Conservation (phyloP, 2,888 invertebrate species). For the Sarcophaga subvicina region DNA sequence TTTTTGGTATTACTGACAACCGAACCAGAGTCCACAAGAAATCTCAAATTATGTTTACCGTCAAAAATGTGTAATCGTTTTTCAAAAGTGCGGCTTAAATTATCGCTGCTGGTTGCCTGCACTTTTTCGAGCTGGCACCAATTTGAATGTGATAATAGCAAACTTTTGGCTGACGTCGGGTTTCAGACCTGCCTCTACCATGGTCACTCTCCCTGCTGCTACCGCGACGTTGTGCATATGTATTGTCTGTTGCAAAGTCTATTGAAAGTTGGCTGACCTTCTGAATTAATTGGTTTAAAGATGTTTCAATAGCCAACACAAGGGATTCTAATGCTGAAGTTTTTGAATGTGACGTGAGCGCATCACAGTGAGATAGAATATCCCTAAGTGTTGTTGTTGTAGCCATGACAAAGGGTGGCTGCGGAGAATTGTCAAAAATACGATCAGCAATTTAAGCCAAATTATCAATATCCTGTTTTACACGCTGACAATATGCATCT, state of each 20-base stretch:
- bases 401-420: background rate
- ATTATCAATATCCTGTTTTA: slow-evolving; percentile 29
- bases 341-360: background rate
- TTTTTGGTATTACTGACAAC: slow-evolving; percentile 46
- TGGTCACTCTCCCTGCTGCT: slow-evolving; percentile 26
- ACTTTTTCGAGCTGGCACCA: slow-evolving; percentile 47
- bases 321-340: slow-evolving; percentile 10
- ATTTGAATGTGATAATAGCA: slow-evolving; percentile 52
- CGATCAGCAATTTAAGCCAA: slow-evolving; percentile 47
- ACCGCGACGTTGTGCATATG: slow-evolving; percentile 23
- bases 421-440: slow-evolving; percentile 32
- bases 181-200: slow-evolving; percentile 28
- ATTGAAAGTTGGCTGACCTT: slow-evolving; percentile 29
- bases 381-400: background rate
- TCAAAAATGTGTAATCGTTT: slow-evolving; percentile 42
- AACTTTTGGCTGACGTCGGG: slow-evolving; percentile 47
- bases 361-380: background rate
- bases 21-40: slow-evolving; percentile 38
- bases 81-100: slow-evolving; percentile 37
- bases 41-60: slow-evolving; percentile 25
- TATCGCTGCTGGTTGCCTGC: slow-evolving; percentile 38
- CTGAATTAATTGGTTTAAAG: slow-evolving; percentile 25
- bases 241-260: slow-evolving; percentile 25
- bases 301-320: slow-evolving; percentile 25
- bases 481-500: slow-evolving; percentile 57